phyloP scores from a whole-genome alignment of 2,113 vertebrate genomes.

The Phylloscopus trochilus region DNA sequence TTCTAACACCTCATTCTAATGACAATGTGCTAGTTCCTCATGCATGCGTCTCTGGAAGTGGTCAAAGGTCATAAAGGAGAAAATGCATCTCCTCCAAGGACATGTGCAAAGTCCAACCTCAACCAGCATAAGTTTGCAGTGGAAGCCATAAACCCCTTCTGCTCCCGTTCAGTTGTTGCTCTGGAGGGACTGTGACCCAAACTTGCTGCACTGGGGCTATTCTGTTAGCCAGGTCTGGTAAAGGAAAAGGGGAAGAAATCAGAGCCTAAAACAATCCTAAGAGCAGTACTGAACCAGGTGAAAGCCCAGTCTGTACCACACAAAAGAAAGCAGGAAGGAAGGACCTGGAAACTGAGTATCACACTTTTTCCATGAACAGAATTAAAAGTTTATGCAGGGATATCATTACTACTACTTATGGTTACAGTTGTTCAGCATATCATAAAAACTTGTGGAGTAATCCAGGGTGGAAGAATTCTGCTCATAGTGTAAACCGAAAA shows the following conservation, averaged over 20 bases:
- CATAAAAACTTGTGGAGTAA: background rate
- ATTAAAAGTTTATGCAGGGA: background rate
- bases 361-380: background rate
- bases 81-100: background rate
- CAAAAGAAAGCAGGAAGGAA: background rate
- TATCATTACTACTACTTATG: background rate
- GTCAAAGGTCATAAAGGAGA: background rate
- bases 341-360: background rate
- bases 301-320: background rate
- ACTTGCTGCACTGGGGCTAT: background rate
- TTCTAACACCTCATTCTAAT: background rate
- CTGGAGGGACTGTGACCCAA: fast-evolving
- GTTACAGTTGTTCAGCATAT: background rate
- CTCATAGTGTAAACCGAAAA: background rate
- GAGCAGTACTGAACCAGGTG: background rate
- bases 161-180: background rate
- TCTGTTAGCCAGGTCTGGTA: background rate
- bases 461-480: background rate
- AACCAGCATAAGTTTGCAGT: background rate
- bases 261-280: background rate
- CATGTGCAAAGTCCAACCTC: background rate
- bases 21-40: background rate
- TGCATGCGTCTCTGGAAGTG: background rate
- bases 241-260: background rate
- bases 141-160: background rate